These are phyloP conservation scores for Monodelphis domestica DNA, from an alignment of 2,797 vertebrate genomes.

Conservation along the genomic window DNA sequence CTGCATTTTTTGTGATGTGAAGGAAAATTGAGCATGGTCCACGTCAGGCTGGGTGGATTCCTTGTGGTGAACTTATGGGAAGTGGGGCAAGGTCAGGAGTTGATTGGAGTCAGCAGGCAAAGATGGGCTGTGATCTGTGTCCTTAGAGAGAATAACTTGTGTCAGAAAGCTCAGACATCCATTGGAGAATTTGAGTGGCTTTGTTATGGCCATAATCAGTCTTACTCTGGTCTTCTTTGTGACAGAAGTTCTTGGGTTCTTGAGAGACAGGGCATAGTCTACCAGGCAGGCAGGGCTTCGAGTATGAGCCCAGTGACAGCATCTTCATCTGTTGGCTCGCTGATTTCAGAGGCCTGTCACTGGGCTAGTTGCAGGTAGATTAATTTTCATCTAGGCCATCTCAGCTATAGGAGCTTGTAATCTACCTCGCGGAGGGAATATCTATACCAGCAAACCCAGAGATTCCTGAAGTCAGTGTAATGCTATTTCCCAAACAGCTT, in stretches of 20 bases:
- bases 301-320: background rate
- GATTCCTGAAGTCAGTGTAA: background rate
- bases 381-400: background rate
- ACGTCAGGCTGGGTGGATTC: background rate
- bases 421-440: background rate
- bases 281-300: no score
- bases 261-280: background rate
- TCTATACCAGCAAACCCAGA: background rate
- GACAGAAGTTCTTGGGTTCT: background rate
- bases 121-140: background rate
- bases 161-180: background rate
- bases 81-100: background rate
- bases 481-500: background rate
- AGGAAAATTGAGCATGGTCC: background rate
- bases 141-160: background rate
- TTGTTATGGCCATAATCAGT: background rate
- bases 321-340: background rate
- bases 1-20: background rate
- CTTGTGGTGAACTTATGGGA: background rate
- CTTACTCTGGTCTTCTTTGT: background rate
- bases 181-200: background rate
- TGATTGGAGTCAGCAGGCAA: background rate
- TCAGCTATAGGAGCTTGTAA: background rate
- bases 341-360: background rate
- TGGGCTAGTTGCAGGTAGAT: background rate